These are phyloP conservation scores for Harpalus rufipes DNA, from an alignment of 2,888 invertebrate genomes.

Conservation along the genomic window DNA sequence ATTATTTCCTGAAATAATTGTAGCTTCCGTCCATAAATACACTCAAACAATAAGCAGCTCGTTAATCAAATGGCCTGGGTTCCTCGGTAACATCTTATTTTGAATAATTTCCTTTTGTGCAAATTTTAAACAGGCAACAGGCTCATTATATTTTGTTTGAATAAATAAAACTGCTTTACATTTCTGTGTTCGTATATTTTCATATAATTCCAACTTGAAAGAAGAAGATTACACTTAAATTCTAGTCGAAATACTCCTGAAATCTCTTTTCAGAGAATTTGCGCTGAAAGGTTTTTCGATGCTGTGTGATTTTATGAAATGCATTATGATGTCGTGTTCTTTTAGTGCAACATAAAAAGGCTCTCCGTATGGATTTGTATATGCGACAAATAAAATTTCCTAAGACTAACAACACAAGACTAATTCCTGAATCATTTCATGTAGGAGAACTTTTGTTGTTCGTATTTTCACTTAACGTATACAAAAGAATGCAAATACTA, in stretches of 20 bases:
- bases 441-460: background rate
- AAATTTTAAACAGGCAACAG: background rate
- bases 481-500: too few relatives aligned
- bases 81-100: background rate
- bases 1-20: background rate
- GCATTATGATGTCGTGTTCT: background rate
- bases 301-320: constrained; percentile 9
- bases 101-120: constrained; percentile 6
- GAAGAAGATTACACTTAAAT: constrained; percentile 11
- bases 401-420: background rate
- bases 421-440: constrained; percentile 19
- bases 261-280: background rate
- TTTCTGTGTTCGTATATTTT: constrained; percentile 3
- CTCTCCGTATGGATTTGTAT: background rate
- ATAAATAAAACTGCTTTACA: constrained; percentile 8
- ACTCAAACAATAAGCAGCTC: background rate
- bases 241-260: background rate
- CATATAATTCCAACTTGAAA: background rate
- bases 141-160: constrained; percentile 19
- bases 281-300: constrained; percentile 7
- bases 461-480: too few relatives aligned
- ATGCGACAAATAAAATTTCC: background rate
- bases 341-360: constrained; percentile 1
- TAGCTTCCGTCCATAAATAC: background rate
- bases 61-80: background rate